Percentiles rank a stretch among this genome's conserved stretches.
Conservation (phyloP, 2,797 vertebrate genomes). For the Thaleichthys pacificus region DNA sequence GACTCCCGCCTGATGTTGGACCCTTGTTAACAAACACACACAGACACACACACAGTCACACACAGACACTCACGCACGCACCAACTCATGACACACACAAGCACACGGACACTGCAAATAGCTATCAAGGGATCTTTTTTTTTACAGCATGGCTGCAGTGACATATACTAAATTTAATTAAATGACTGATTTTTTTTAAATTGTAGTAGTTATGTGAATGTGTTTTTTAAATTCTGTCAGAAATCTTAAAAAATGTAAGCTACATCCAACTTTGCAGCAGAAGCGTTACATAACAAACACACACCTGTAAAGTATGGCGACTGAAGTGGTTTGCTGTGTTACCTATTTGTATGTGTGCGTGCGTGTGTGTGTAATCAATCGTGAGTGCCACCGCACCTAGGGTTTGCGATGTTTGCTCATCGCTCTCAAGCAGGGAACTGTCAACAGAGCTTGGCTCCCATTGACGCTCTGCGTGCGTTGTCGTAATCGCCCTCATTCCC, state of each 20-base stretch:
- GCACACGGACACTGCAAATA: neutral
- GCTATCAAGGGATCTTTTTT: no score
- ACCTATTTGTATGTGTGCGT: conserved; percentile 16
- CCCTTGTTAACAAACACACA: neutral
- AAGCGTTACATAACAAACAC: neutral
- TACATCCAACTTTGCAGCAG: no score
- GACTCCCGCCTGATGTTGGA: neutral
- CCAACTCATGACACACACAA: neutral
- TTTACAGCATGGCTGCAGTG: no score
- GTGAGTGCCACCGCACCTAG: conserved; percentile 46
- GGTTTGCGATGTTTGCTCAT: conserved; percentile 65
- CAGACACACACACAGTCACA: neutral
- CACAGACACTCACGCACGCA: conserved; percentile 11
- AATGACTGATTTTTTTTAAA: no score
- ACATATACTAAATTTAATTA: no score
- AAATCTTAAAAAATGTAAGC: no score
- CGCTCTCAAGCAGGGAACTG: conserved; percentile 67
- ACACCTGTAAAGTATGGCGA: conserved; percentile 12
- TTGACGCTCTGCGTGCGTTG: conserved; percentile 63
- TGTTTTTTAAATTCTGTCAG: no score
- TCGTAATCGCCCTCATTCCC: conserved; percentile 53
- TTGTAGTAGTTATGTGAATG: no score
- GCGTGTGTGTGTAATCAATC: conserved; percentile 45
- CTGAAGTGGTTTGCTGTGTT: conserved; percentile 20
- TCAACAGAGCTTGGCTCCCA: conserved; percentile 66